Conservation (phyloP, 2,888 invertebrate species). For the Cryptocephalus primarius region DNA sequence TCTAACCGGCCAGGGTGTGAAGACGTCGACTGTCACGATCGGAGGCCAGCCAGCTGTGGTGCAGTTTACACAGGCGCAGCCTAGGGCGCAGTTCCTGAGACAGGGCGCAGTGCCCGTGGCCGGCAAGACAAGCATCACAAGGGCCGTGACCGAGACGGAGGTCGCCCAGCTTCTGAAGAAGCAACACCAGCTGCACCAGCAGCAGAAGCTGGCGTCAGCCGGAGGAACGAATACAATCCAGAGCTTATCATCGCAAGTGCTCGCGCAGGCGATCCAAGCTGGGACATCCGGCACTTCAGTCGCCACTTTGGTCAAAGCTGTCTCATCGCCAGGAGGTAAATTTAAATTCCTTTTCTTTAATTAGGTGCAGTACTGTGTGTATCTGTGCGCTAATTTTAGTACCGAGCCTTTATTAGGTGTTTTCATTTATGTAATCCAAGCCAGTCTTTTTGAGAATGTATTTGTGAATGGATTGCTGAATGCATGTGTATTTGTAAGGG, state of each 20-base stretch:
- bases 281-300: slow-evolving; percentile 45
- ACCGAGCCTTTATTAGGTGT: not conserved
- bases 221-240: slow-evolving; percentile 28
- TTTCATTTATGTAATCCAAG: not conserved
- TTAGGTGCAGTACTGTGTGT: not conserved
- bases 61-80: slow-evolving; percentile 35
- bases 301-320: slow-evolving; percentile 54
- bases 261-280: slow-evolving; percentile 39
- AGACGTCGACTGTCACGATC: slow-evolving; percentile 32
- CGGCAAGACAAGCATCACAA: slow-evolving; percentile 29
- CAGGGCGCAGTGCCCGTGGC: slow-evolving; percentile 33
- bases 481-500: too few species aligned
- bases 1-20: slow-evolving; percentile 22
- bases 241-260: slow-evolving; percentile 30
- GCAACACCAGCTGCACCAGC: slow-evolving; percentile 30
- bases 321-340: slow-evolving; percentile 34
- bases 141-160: slow-evolving; percentile 42
- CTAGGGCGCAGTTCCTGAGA: slow-evolving; percentile 30
- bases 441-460: not conserved
- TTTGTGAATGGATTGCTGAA: not conserved
- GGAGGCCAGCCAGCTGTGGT: slow-evolving; percentile 29
- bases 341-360: not conserved
- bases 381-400: not conserved
- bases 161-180: slow-evolving; percentile 43
- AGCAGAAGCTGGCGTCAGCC: slow-evolving; percentile 26